Evolutionary conservation across 2,888 invertebrate genomes (phyloP), one percentile per base, ranked within the genome.

Genomic region (Diabrotica balteata): DNA sequence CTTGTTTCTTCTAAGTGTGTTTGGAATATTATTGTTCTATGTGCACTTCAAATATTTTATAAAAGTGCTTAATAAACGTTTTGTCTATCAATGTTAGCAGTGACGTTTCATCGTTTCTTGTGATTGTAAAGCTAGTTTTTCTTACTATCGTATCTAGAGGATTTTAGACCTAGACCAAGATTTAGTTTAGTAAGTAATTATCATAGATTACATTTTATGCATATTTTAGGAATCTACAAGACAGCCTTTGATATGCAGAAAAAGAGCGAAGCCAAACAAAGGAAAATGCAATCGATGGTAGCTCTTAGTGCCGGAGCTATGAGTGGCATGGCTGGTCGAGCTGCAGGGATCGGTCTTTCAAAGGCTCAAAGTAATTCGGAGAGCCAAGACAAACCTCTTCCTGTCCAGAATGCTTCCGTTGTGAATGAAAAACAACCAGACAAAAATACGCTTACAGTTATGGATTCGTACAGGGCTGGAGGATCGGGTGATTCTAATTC

Each of bases 161-260:
- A 32, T 32, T 32, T 32, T 32, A 32, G 32, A 32, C 32, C n/a
- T n/a, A n/a, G n/a, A n/a, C 32, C 2, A 32, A 3, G 32, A 32
- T 32, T 32, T 32, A 3, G 32, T 32, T 32, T 32, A 32, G 4
- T 32, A 32, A 32, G 32, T 32, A 3, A 32, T 32, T 32, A 32
- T 32, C 2, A 32, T 3, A 32, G 32, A 32, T 32, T 32, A 4
- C 2, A 32, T 32, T 2, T 32, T 32, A 2, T 32, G 4, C 52
- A 10, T 11, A 7, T 66, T 67, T 45, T 63, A 73, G 73, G 73
- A 8, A 98, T 98, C 79, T 98, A 98, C 84, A 95, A 95, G 82
- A 97, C 97, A 50, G 98, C 98, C 7, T 95, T 97, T 81, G 95
- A 96, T 76, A 95, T 98, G 94, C 97, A 98, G 83, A 95, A 95